Percentiles rank a stretch among this genome's conserved stretches.
These are phyloP conservation scores for Drosophila pseudoananassae DNA, from an alignment of 1,140 invertebrate genomes.

Conservation along the genomic window DNA sequence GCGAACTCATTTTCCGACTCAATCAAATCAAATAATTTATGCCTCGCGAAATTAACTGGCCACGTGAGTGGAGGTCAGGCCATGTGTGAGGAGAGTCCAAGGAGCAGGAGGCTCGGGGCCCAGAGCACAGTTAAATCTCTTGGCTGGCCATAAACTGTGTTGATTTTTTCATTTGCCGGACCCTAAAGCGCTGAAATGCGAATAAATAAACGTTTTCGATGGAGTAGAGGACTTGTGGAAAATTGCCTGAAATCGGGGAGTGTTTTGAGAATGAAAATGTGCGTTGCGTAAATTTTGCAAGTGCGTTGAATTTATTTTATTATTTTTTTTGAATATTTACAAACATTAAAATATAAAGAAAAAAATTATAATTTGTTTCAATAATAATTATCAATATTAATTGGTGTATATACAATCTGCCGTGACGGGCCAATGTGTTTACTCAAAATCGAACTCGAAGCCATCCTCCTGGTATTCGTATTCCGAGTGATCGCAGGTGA, in stretches of 20 bases:
- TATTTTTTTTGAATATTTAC: constrained; percentile 29
- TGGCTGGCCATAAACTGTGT: constrained; percentile 73
- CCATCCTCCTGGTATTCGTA: constrained; percentile 71
- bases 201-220: constrained; percentile 54
- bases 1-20: constrained; percentile 83
- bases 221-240: constrained; percentile 22
- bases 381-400: too few relatives aligned
- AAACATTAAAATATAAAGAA: constrained; percentile 18
- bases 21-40: constrained; percentile 84
- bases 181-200: constrained; percentile 73
- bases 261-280: constrained; percentile 28
- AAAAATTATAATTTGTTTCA: constrained; percentile 11
- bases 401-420: constrained; percentile 50
- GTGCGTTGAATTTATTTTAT: constrained; percentile 48
- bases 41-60: constrained; percentile 74
- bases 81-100: constrained; percentile 34
- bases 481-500: constrained; percentile 59
- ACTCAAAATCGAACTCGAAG: constrained; percentile 66
- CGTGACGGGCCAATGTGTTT: neutral
- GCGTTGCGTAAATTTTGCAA: constrained; percentile 16
- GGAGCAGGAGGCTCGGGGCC: constrained; percentile 30
- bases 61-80: constrained; percentile 69
- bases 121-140: constrained; percentile 70
- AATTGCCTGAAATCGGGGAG: constrained; percentile 28
- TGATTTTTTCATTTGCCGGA: constrained; percentile 78